Base-by-base conservation (phyloP, 2,797 vertebrate genomes). In the Peromyscus nudipes region DNA sequence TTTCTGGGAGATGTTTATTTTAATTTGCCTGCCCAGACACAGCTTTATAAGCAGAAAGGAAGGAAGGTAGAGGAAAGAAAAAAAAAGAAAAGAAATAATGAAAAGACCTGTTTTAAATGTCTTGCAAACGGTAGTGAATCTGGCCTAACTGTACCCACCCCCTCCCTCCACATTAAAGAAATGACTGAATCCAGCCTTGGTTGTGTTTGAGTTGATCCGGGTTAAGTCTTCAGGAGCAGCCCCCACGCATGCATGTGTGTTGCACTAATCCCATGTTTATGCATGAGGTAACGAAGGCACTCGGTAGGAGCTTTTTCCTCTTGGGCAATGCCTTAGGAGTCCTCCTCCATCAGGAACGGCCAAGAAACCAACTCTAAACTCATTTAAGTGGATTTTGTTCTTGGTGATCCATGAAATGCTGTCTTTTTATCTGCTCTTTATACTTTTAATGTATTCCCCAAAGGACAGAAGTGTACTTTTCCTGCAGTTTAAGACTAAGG, bases 331-430 rank as follows among this genome's bases (percentile, higher is more conserved):
- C 98, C 98, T 98, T 98, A 98, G 97, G 95, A 98, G 98, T 98
- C 98, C 97, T 98, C 96, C 96, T 98, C 97, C 98, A 98, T 98
- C 98, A 99, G 98, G 93, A 98, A 98, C 98, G 98, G 98, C 98
- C 98, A 99, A 98, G 98, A 98, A 99, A 99, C 99, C 99, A 98
- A 99, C 99, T 99, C 99, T 99, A 99, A 99, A 98, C 99, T 99
- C 98, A 99, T 99, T 99, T 99, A 99, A 99, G 99, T 99, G 99
- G 99, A 99, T 99, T 99, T 98, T 98, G 99, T 99, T 99, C 99
- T 99, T 99, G 99, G 99, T 99, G 99, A 99, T 99, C 99, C 99
- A 99, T 99, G 99, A 99, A 99, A 99, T 99, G 98, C 99, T 99
- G 99, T 99, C 99, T 99, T 99, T 99, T 99, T 99, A 99, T 99